Percentiles rank a stretch among this genome's conserved stretches.
Conservation (phyloP, 2,888 invertebrate genomes). For the Drosophila pegasa region DNA sequence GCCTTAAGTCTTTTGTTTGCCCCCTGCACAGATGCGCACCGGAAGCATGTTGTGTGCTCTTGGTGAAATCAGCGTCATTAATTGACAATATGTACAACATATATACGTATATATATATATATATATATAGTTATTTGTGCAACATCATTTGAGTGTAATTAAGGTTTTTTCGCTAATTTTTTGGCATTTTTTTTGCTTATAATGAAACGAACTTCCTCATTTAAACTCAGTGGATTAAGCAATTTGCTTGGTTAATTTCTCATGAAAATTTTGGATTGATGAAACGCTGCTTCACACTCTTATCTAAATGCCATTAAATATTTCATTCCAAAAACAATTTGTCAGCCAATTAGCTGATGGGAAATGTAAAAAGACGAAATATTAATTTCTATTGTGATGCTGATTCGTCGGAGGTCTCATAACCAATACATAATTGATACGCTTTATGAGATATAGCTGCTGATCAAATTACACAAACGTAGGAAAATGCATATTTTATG, state of each 20-base stretch:
- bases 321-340: conserved; percentile 47
- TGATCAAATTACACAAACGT: conserved; percentile 26
- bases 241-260: conserved; percentile 46
- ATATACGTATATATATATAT: not conserved
- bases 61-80: conserved; percentile 74
- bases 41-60: conserved; percentile 53
- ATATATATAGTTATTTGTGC: conserved; percentile 54
- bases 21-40: conserved; percentile 44
- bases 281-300: conserved; percentile 48
- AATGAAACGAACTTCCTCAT: conserved; percentile 62
- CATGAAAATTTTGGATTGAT: conserved; percentile 40
- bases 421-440: conserved; percentile 4
- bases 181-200: conserved; percentile 12
- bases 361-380: conserved; percentile 32
- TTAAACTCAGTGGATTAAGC: conserved; percentile 27
- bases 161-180: conserved; percentile 27
- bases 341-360: conserved; percentile 51
- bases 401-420: conserved; percentile 15
- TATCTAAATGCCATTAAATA: conserved; percentile 49
- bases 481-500: conserved; percentile 57
- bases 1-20: conserved; percentile 58
- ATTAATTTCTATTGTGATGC: conserved; percentile 43
- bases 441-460: not conserved
- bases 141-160: conserved; percentile 75
- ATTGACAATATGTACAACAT: conserved; percentile 60